A percentile compares a stretch with the other conserved stretches of the same genome.
Evolutionary conservation across 2,797 vertebrate species (phyloP).

Genomic region (Myotis vivesi): DNA sequence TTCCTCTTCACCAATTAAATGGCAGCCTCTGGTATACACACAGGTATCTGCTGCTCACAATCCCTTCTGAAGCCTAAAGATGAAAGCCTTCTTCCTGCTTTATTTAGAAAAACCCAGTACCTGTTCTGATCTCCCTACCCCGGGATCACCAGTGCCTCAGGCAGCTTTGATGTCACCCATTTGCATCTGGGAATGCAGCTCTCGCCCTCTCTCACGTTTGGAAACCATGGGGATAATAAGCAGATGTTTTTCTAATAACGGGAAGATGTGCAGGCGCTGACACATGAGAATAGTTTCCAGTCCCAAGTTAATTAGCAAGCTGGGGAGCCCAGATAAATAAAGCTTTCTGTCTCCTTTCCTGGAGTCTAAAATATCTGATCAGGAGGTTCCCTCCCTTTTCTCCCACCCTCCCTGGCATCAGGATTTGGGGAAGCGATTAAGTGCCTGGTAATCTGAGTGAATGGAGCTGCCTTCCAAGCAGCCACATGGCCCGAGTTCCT

Average conservation of each 20-base stretch:
- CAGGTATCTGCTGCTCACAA: background rate
- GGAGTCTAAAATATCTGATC: constrained; percentile 55
- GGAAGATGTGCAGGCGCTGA: constrained; percentile 57
- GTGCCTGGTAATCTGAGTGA: background rate
- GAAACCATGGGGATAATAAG: constrained; percentile 60
- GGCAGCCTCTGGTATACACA: background rate
- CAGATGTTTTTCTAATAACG: constrained; percentile 69
- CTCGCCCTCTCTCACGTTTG: constrained; percentile 31
- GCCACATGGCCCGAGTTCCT: background rate
- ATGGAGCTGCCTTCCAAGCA: background rate
- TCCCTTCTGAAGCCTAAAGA: background rate
- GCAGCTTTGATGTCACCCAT: constrained; percentile 50
- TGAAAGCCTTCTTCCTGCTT: background rate
- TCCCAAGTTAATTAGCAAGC: constrained; percentile 70
- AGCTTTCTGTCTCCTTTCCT: constrained; percentile 60
- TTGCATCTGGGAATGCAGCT: constrained; percentile 56
- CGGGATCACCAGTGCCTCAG: background rate
- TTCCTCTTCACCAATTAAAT: background rate
- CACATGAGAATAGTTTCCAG: constrained; percentile 59
- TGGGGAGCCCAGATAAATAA: constrained; percentile 68
- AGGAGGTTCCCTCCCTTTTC: constrained; percentile 24
- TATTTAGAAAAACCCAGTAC: constrained; percentile 55
- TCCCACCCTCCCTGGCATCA: background rate
- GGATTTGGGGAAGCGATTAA: constrained; percentile 29
- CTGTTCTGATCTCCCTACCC: constrained; percentile 40